Evolutionary conservation across 2,888 invertebrate species (phyloP).

Genomic region (Geotrupes spiniger): DNA sequence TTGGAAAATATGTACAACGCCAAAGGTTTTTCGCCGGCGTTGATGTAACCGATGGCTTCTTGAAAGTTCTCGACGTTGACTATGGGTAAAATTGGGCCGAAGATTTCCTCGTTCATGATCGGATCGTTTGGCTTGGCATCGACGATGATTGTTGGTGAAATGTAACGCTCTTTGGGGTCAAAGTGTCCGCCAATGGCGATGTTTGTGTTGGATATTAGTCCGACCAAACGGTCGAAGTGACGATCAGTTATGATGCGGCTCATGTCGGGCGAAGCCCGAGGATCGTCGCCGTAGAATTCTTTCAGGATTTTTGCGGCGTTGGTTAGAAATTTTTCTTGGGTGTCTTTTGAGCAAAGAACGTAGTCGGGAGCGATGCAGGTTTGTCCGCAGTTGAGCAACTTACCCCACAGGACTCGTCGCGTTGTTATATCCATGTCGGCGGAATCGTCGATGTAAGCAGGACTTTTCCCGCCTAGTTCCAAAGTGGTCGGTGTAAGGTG

Average conservation of each 20-base stretch:
- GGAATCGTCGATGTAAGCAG: constrained; percentile 84
- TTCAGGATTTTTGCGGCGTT: constrained; percentile 60
- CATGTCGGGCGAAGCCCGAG: constrained; percentile 72
- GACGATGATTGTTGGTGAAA: constrained; percentile 78
- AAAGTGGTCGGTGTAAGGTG: constrained; percentile 89
- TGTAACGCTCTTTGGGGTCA: constrained; percentile 67
- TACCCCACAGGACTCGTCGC: constrained; percentile 91
- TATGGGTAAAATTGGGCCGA: constrained; percentile 93
- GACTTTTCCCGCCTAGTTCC: constrained; percentile 84
- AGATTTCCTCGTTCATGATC: constrained; percentile 89
- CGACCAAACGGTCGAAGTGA: constrained; percentile 75
- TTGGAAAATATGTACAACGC: constrained; percentile 82
- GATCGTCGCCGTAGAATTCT: constrained; percentile 83
- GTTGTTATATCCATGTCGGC: constrained; percentile 74
- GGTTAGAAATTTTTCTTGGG: constrained; percentile 60
- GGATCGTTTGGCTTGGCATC: constrained; percentile 73
- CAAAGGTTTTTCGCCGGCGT: constrained; percentile 84
- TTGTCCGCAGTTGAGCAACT: constrained; percentile 89
- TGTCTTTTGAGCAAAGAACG: constrained; percentile 74
- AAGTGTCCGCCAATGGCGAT: constrained; percentile 76
- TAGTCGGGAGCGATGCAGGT: constrained; percentile 98
- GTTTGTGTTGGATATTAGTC: constrained; percentile 67
- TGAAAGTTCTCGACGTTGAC: constrained; percentile 76
- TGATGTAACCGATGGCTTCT: constrained; percentile 89
- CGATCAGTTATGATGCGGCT: constrained; percentile 81